Evolutionary conservation across 2,888 invertebrate species (phyloP).

Genomic region (Chrysina gloriosa): DNA sequence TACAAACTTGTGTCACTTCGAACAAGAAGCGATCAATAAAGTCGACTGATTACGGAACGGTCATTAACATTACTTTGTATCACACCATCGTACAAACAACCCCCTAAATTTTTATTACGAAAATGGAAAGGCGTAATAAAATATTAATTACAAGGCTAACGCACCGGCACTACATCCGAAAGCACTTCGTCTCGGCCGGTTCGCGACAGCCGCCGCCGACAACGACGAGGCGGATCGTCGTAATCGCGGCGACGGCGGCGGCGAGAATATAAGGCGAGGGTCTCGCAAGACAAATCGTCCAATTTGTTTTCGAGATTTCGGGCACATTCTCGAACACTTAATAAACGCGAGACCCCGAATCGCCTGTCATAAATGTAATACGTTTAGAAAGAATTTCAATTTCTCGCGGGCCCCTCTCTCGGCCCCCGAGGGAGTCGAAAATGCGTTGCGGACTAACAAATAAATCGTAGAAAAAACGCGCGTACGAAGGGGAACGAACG

Average conservation of each 20-base stretch:
- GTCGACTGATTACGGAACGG: no score
- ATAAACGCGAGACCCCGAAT: constrained; percentile 54
- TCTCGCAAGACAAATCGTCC: constrained; percentile 59
- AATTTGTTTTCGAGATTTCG: constrained; percentile 59
- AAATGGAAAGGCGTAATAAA: constrained; percentile 17
- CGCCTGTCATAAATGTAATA: constrained; percentile 56
- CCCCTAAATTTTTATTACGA: constrained; percentile 4
- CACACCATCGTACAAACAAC: no score
- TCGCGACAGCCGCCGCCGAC: neutral
- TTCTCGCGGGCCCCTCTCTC: constrained; percentile 46
- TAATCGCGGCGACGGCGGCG: constrained; percentile 43
- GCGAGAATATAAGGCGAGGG: constrained; percentile 38
- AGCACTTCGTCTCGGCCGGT: neutral
- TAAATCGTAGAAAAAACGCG: neutral
- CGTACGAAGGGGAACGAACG: neutral
- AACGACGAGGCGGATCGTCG: neutral
- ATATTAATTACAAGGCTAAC: constrained; percentile 18
- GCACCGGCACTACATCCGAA: constrained; percentile 15
- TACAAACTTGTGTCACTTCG: no score
- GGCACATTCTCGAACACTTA: constrained; percentile 58
- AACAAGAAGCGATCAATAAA: no score
- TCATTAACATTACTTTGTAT: no score
- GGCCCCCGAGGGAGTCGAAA: constrained; percentile 28
- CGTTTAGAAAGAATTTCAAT: constrained; percentile 57
- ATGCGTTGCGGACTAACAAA: neutral